Base-by-base conservation (phyloP, 2,888 invertebrate genomes). In the Mycalesis mineus region DNA sequence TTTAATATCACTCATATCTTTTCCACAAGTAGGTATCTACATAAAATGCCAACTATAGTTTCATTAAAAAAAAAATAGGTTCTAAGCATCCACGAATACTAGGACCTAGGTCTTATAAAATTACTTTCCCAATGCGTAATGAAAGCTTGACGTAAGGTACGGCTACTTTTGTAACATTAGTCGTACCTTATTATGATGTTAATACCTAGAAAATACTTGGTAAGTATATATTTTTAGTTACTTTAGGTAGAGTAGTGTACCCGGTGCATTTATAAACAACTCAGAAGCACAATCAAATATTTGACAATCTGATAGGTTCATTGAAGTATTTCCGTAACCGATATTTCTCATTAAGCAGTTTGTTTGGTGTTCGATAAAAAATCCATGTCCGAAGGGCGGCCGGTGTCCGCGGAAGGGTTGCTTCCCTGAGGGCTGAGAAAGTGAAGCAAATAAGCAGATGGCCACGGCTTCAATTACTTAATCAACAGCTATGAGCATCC, bases 311-410 rank as follows among this genome's bases (percentile, higher is more conserved):
- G 82, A 82, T 82, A 83, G 77, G 74, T 70, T 73, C 73, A 69
- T 70, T 75, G 68, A 76, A 84, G 84, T 82, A 80, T 86, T 86
- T 87, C 84, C 83, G 88, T 84, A 84, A 88, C 85, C 77, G 84
- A 88, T 88, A 88, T 87, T 86, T 84, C 86, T 88, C 87, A 84
- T 89, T 88, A 84, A 71, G 70, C 71, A 67, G 66, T 68, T 75
- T 88, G 82, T 87, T 88, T 85, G 80, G 70, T 61, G 65, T 77
- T 68, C 69, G 81, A 84, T 88, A 88, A 89, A 89, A 88, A 89
- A 78, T 75, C 68, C 66, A 72, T 77, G 78, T 76, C 82, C 79
- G 82, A 82, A 65, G 88, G 82, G 74, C 80, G 82, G 82, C 72
- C 80, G 71, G 62, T 69, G 68, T 65, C 65, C 64, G 60, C 61